A percentile compares a stretch with the other conserved stretches of the same genome.
Conservation (phyloP, 2,113 vertebrate species). For the Neodontobutis hainanensis region DNA sequence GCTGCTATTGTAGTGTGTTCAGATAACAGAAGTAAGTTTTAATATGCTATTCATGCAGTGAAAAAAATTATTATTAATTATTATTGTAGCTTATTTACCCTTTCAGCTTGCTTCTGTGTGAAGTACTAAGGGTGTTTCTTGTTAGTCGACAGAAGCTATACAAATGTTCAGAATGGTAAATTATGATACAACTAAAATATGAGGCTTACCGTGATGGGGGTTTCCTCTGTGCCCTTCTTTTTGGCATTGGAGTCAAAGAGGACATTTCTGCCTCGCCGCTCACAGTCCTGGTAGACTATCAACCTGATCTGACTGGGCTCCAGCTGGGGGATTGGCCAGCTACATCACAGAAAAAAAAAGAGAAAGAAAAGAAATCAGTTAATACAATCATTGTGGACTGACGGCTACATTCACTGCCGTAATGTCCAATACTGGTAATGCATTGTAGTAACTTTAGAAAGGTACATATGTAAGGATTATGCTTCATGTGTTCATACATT, state of each 20-base stretch:
- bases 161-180: too few species aligned
- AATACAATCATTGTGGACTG: too few species aligned
- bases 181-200: background rate
- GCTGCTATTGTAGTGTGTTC: too few species aligned
- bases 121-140: too few species aligned
- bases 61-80: too few species aligned
- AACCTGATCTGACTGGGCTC: slow-evolving; percentile 95
- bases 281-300: slow-evolving; percentile 98
- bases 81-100: too few species aligned
- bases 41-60: too few species aligned
- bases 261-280: slow-evolving; percentile 94
- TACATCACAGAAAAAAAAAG: slow-evolving; percentile 45
- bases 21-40: too few species aligned
- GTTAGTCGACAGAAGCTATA: too few species aligned
- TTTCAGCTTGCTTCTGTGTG: too few species aligned
- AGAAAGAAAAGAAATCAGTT: background rate
- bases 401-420: too few species aligned
- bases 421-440: too few species aligned
- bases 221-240: slow-evolving; percentile 87
- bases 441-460: background rate
- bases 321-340: slow-evolving; percentile 95
- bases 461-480: background rate
- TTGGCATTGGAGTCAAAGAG: slow-evolving; percentile 95
- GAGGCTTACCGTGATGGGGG: slow-evolving; percentile 86
- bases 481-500: background rate